Evolutionary conservation across 2,113 vertebrate species (phyloP).

Genomic region (Polypterus bichir): DNA sequence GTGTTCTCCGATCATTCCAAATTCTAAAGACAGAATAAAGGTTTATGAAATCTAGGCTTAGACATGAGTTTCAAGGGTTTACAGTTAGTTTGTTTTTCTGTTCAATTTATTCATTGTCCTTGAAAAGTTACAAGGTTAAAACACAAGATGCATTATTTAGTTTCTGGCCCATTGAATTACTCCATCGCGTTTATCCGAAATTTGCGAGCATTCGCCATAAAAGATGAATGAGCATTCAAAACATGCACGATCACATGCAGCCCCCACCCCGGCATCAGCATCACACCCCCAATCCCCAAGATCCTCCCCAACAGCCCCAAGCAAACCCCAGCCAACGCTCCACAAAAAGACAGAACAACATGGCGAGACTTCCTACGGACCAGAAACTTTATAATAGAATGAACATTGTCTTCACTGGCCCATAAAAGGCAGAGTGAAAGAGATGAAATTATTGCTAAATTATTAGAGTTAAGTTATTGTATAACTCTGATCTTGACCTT

Average conservation of each 20-base stretch:
- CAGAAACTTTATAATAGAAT: too few species aligned
- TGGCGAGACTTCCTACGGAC: too few species aligned
- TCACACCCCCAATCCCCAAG: slow-evolving; percentile 13
- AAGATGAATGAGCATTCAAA: not conserved
- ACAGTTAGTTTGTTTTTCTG: slow-evolving; percentile 2
- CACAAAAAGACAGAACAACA: slow-evolving; percentile 26
- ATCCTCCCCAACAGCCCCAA: slow-evolving; percentile 2
- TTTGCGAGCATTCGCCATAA: too few species aligned
- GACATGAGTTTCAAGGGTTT: slow-evolving; percentile 42
- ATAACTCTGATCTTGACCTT: too few species aligned
- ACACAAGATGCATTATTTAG: too few species aligned
- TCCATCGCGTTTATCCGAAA: too few species aligned
- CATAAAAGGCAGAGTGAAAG: too few species aligned
- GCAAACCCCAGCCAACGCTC: slow-evolving; percentile 21
- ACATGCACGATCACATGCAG: not conserved
- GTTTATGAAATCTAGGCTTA: slow-evolving; percentile 90
- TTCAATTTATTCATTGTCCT: not conserved
- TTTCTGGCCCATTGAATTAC: too few species aligned
- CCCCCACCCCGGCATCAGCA: not conserved
- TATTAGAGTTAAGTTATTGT: too few species aligned
- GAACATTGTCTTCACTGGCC: too few species aligned
- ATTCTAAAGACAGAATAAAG: slow-evolving; percentile 99
- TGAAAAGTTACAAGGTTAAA: too few species aligned
- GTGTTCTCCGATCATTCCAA: slow-evolving; percentile 99
- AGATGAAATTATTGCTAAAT: too few species aligned